Conservation (phyloP, 2,113 vertebrate species). For the Gulo gulo region DNA sequence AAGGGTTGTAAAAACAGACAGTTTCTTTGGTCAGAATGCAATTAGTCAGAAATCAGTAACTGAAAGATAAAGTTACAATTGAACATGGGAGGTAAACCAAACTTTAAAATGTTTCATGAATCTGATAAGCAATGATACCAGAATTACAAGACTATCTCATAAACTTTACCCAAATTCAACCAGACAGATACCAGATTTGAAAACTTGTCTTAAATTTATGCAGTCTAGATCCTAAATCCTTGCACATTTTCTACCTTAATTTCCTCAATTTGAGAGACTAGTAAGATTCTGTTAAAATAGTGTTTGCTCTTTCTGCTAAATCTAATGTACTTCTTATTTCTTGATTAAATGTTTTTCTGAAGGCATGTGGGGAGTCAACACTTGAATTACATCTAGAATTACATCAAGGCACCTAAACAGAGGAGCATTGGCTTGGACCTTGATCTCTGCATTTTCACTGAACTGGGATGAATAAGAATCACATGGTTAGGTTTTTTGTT, state of each 20-base stretch:
- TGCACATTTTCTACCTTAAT: not conserved
- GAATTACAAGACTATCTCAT: not conserved
- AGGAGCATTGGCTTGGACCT: not conserved
- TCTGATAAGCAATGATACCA: not conserved
- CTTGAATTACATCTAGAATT: conserved; percentile 38
- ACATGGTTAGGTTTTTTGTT: not conserved
- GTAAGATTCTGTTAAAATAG: conserved; percentile 19
- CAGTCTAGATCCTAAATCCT: not conserved
- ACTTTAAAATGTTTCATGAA: not conserved
- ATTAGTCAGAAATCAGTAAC: not conserved
- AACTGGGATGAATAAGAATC: not conserved
- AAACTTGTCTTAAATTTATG: not conserved
- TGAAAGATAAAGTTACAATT: not conserved
- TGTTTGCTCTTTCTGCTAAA: not conserved
- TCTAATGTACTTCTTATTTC: conserved; percentile 41
- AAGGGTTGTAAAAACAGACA: not conserved
- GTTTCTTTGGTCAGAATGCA: not conserved
- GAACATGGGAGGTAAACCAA: not conserved
- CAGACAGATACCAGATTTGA: not conserved
- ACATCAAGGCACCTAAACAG: not conserved
- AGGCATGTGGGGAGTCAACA: not conserved
- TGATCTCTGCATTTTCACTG: not conserved
- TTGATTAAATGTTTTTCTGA: conserved; percentile 50
- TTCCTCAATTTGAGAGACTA: not conserved
- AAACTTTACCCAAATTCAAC: not conserved